Evolutionary conservation across 2,888 invertebrate genomes (phyloP), one percentile per base, ranked within the genome.

Genomic region (Sinopyrophorus schimmeli): DNA sequence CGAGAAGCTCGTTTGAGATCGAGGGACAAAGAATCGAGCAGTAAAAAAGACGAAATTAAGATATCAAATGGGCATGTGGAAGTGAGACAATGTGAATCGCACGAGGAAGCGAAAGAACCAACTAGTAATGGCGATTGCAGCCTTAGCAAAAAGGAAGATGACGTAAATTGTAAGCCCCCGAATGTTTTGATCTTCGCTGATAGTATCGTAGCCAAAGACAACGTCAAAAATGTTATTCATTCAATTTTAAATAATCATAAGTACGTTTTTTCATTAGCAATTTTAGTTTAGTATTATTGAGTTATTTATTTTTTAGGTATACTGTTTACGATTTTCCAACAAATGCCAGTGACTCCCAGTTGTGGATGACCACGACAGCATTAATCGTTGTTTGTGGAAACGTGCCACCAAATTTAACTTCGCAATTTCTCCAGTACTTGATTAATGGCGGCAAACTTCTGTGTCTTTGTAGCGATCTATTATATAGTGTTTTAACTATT

Each of bases 171-270:
- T 2, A 89, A 89, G 70, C 89, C 90, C 31, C 86, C 88, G 2
- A 90, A 89, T 74, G 81, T 91, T 62, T 76, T 91, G 50, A 86
- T 91, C 58, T 90, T 86, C 71, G 87, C 89, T 2, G 90, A 91
- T 70, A 89, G 87, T 70, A 70, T 80, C 46, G 81, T 81, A 15
- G 84, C 87, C 30, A 81, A 84, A 59, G 87, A 88, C 59, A 87
- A 86, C 69, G 83, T 89, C 40, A 84, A 86, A 65, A 75, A 77
- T 15, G 85, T 86, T 14, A 76, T 91, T 32, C 78, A 80, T 49
- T 78, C 81, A 58, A 82, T 87, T 43, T 74, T 90, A 50, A 85
- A 86, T 69, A 79, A 78, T 63, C 82, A 88, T 66, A 86, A 83
- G 87, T 87, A 75, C 67, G 72, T 66, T 44, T 47, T 17, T 20